Base-by-base conservation (phyloP, 2,888 invertebrate genomes). In the Trachelus iudaicus region DNA sequence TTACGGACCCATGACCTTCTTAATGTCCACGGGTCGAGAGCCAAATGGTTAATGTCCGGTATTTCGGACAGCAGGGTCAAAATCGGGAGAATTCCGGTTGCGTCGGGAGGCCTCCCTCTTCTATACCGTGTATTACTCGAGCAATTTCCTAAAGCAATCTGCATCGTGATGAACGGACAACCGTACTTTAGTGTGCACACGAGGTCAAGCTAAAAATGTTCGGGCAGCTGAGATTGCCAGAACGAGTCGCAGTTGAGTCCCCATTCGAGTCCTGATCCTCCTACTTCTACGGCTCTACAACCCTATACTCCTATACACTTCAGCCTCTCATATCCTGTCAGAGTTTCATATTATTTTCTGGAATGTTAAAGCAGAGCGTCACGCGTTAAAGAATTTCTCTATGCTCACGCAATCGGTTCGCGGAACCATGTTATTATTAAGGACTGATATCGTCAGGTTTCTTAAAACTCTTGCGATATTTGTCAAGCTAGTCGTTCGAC, bases 1-100 rank as follows among this genome's bases (percentile, higher is more conserved):
- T 81, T 76, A 79, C 76, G 73, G 73, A 78, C 73, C 76, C 77
- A 40, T 79, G 69, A 56, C 78, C 78, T 78, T 79, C 81, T 82
- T 78, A 80, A 78, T 73, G 77, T 82, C 81, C 77, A 82, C 76
- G 76, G 56, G 78, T 34, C 73, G 75, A 77, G 9, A 77, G 9
- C 56, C 79, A 82, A 83, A 82, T 82, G 79, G 79, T 82, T 80
- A 83, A 83, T 84, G 83, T 84, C 84, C 84, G 81, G 81, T 73
- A 34, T 37, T 75, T 69, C 23, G 69, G 69, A 81, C 74, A 71
- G 80, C 56, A 75, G 77, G 78, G 74, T 79, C 77, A 79, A 80
- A 81, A 83, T 81, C 80, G 80, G 79, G 78, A 80, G 76, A 80
- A 77, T 83, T 83, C 81, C 80, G 79, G 56, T 56, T 56, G 9